A percentile compares a stretch with the other conserved stretches of the same genome.
phyloP scores from a whole-genome alignment of 1,140 invertebrate genomes.

The Paramacrobiotus metropolitanus region DNA sequence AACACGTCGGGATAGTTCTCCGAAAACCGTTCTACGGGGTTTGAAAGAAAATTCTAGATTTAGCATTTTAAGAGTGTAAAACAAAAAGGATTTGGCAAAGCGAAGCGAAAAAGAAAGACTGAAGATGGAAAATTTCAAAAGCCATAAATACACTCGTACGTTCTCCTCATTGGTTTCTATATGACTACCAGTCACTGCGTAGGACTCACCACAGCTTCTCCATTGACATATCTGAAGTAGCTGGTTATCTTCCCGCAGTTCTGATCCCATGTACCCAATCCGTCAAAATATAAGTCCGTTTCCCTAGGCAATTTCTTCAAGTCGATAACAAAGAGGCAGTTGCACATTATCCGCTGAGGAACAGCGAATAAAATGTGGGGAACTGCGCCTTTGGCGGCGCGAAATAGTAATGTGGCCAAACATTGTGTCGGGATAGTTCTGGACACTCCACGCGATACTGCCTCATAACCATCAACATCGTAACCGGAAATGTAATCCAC shows the following conservation, averaged over 20 bases:
- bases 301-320: background rate
- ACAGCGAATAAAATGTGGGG: background rate
- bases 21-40: too few relatives aligned
- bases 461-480: background rate
- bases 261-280: constrained; percentile 1
- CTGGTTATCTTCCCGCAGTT: background rate
- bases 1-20: too few relatives aligned
- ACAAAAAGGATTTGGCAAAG: too few relatives aligned
- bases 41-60: too few relatives aligned
- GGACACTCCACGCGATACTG: background rate
- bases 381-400: background rate
- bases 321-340: background rate
- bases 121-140: too few relatives aligned
- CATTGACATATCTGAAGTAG: background rate
- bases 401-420: background rate
- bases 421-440: background rate
- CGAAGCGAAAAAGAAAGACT: too few relatives aligned
- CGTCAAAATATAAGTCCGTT: background rate
- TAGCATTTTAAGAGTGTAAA: too few relatives aligned
- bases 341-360: background rate
- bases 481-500: too few relatives aligned
- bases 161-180: too few relatives aligned
- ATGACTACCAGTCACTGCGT: too few relatives aligned
- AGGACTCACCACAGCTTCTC: constrained; percentile 1
- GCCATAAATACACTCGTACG: too few relatives aligned